Conservation (phyloP, 2,113 vertebrate species). For the Amphilophus citrinellus region DNA sequence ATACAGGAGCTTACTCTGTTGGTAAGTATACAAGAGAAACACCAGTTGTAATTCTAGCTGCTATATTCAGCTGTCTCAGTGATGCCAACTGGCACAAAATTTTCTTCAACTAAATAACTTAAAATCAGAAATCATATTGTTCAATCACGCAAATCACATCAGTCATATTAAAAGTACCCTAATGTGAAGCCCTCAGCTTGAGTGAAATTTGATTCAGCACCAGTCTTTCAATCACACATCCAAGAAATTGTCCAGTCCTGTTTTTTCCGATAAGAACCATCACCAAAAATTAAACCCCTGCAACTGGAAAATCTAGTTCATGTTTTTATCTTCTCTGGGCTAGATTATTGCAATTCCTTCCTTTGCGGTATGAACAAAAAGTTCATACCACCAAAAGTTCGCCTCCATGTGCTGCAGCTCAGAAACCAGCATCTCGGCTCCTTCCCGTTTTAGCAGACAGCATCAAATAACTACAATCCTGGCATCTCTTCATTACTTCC, state of each 20-base stretch:
- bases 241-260: fast-evolving
- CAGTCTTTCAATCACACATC: background rate
- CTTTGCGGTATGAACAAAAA: background rate
- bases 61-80: background rate
- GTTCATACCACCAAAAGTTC: background rate
- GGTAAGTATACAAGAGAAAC: background rate
- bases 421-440: background rate
- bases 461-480: background rate
- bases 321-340: background rate
- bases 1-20: background rate
- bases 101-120: background rate
- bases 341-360: background rate
- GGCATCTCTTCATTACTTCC: background rate
- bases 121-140: background rate
- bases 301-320: background rate
- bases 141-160: background rate
- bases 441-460: background rate
- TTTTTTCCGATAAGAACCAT: background rate
- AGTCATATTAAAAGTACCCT: background rate
- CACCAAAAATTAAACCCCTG: background rate
- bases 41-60: background rate
- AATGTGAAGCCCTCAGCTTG: background rate
- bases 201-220: background rate
- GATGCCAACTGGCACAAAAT: background rate
- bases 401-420: background rate